Evolutionary conservation across 2,888 invertebrate genomes (phyloP).

Genomic region (Athalia rosae): DNA sequence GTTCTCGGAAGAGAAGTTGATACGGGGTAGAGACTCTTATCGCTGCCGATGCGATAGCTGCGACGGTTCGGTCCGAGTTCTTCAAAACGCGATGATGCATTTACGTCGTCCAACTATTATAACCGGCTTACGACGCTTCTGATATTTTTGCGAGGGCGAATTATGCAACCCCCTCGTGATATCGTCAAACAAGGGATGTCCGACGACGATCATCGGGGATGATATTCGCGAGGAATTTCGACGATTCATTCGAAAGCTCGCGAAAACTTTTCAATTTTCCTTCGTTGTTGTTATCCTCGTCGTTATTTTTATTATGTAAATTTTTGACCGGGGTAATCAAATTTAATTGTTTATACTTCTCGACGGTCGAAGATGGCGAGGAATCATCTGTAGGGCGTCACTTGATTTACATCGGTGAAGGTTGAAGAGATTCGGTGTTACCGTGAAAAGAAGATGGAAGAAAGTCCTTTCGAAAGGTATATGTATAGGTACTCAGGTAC

Average conservation of each 20-base stretch:
- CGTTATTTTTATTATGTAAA: background rate
- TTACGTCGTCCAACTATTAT: background rate
- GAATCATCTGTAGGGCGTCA: too few species aligned
- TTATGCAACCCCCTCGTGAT: too few species aligned
- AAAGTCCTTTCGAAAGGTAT: background rate
- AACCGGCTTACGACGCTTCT: too few species aligned
- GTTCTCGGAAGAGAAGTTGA: slow-evolving; percentile 15
- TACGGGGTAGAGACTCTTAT: background rate
- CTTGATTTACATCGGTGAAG: background rate
- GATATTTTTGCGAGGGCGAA: too few species aligned
- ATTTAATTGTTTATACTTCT: too few species aligned
- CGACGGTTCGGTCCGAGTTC: background rate
- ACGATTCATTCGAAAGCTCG: too few species aligned
- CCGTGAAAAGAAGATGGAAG: background rate
- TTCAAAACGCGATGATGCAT: background rate
- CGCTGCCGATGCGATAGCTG: background rate
- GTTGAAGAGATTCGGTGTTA: background rate
- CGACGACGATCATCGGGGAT: too few species aligned
- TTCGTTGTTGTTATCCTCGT: background rate
- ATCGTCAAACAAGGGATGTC: too few species aligned
- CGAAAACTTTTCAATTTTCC: too few species aligned
- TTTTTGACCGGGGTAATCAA: background rate
- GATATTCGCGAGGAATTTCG: too few species aligned
- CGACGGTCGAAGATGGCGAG: too few species aligned
- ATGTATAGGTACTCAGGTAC: background rate